Evolutionary conservation across 2,113 vertebrate species (phyloP).

Genomic region (Gopherus flavomarginatus): DNA sequence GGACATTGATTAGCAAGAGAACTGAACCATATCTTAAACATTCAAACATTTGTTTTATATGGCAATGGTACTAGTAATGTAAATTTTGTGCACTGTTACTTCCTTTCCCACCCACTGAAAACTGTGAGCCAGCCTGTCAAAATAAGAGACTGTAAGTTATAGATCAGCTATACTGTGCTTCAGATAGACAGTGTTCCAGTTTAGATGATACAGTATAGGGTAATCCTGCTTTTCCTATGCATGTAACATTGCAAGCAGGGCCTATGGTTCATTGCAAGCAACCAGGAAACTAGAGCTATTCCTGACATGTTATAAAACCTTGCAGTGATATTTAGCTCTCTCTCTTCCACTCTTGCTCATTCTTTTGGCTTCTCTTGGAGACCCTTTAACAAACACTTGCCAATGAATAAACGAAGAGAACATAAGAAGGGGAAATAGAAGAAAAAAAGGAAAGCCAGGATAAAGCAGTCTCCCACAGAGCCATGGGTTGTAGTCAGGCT

Average conservation of each 20-base stretch:
- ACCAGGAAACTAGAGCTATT: not conserved
- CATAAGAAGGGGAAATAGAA: not conserved
- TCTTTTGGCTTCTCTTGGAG: not conserved
- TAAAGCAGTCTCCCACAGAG: not conserved
- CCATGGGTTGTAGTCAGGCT: not conserved
- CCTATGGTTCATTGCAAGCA: conserved; percentile 6
- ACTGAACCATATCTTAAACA: conserved; percentile 81
- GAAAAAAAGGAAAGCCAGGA: not conserved
- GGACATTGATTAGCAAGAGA: conserved; percentile 75
- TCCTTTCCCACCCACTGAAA: conserved; percentile 80
- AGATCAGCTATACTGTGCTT: conserved; percentile 70
- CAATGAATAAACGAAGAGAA: not conserved
- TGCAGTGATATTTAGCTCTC: not conserved
- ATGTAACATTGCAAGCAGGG: conserved; percentile 29
- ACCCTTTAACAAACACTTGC: not conserved
- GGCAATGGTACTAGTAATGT: conserved; percentile 81
- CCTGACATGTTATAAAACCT: not conserved
- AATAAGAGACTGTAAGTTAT: conserved; percentile 69
- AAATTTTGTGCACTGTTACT: conserved; percentile 76
- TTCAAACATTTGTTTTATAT: conserved; percentile 83
- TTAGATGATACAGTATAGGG: conserved; percentile 27
- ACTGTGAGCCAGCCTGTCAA: conserved; percentile 75
- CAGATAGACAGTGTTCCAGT: conserved; percentile 61
- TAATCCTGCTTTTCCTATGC: conserved; percentile 12
- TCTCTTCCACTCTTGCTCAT: not conserved